Conservation (phyloP, 2,888 invertebrate species). For the Apoda limacodes region DNA sequence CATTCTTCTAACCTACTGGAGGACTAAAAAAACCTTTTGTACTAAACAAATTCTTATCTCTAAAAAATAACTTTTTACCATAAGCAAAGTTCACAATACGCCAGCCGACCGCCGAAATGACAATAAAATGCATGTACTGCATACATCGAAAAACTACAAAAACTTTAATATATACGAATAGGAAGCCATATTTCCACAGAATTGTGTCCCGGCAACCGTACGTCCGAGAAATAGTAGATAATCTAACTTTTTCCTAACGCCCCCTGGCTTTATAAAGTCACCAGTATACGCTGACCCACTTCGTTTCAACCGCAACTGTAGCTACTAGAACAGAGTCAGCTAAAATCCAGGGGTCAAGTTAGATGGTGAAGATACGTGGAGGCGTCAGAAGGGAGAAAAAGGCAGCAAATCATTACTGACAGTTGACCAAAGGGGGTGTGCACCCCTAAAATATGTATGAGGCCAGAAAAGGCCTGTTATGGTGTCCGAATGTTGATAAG, state of each 20-base stretch:
- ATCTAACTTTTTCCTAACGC: constrained; percentile 65
- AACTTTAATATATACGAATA: constrained; percentile 48
- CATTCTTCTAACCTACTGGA: too few relatives aligned
- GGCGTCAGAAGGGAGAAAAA: constrained; percentile 54
- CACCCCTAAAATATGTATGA: constrained; percentile 68
- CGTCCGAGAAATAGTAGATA: constrained; percentile 66
- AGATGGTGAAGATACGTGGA: constrained; percentile 34
- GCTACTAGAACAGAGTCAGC: too few relatives aligned
- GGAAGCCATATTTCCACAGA: constrained; percentile 65
- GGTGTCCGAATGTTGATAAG: constrained; percentile 71
- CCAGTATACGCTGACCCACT: constrained; percentile 26
- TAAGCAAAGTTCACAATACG: too few relatives aligned
- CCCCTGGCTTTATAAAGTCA: constrained; percentile 37
- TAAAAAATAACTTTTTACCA: too few relatives aligned
- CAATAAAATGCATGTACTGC: constrained; percentile 9
- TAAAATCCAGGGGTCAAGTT: constrained; percentile 22
- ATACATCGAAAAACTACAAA: constrained; percentile 32
- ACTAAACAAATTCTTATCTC: too few relatives aligned
- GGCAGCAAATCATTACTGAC: constrained; percentile 70
- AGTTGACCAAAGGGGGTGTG: constrained; percentile 67
- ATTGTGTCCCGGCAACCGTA: constrained; percentile 55
- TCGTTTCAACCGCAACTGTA: too few relatives aligned
- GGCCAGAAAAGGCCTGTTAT: constrained; percentile 62
- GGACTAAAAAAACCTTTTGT: too few relatives aligned
- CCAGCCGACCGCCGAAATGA: neutral